Evolutionary conservation across 2,797 vertebrate species (phyloP), one percentile per base, ranked within the genome.

Genomic region (Scleropages formosus): DNA sequence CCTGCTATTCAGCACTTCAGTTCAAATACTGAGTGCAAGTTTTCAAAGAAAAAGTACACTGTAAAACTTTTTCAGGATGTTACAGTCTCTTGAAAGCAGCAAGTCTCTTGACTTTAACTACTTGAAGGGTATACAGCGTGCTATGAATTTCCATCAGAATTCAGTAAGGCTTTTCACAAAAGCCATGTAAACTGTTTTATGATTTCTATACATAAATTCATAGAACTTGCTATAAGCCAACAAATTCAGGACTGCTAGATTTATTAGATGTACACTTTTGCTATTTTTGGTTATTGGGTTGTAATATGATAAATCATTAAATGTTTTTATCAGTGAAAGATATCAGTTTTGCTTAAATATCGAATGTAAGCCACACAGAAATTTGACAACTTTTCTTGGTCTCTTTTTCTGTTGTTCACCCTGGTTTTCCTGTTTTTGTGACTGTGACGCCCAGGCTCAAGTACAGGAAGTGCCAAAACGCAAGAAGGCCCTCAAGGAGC

Each of bases 401-500:
- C 12, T 6, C 39, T 39, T 39, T 39, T 39, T 39, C 31, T 39
- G 39, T 39, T 39, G 31, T 46, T 62, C 18, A 12, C 60, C 59
- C 59, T 26, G 20, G 31, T 15, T 62, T 26, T 62, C n/a, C 44
- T 44, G n/a, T 60, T 20, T 9, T 73, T 18, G 24, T 70, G 56
- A 18, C 22, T 51, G 44, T 63, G 59, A 59, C 24, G 22, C n/a
- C 58, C 67, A 99, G 97, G 90, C 89, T 64, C 86, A 87, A 78
- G 87, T 86, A 70, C 92, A 93, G 84, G 94, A 96, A 82, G 86
- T 98, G 83, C 95, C 90, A 0, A 80, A 82, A 68, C 94, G 92
- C 88, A 94, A 91, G 82, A 88, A 81, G 77, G 87, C 88, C 63
- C 86, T 98, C 85, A 95, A 96, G 75, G 91, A 87, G 85, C 91